Evolutionary conservation across 2,797 vertebrate genomes (phyloP), one percentile per base, ranked within the genome.

Genomic region (Sebastes aleutianus): DNA sequence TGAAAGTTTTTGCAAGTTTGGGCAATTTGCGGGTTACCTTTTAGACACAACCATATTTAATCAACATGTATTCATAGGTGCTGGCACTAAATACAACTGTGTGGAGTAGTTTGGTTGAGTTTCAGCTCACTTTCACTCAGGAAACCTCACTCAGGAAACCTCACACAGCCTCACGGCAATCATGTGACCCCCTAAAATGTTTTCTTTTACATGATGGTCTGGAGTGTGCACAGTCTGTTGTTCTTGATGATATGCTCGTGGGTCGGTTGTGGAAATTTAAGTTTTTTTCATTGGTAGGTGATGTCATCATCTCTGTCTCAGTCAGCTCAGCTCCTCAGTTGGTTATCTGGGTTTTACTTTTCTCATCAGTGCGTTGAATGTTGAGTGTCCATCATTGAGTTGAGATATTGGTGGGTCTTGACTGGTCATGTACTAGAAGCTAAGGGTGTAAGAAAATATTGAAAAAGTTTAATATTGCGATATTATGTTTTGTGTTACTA

Each of bases 381-480:
- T 43, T 39, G 39, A 39, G 39, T 39, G 39, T 39, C 39, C 39
- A 39, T 6, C 43, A 12, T 56, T 56, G 54, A 56, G 54, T 24
- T 24, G n/a, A 12, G 54, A 56, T 47, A 47, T 47, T 56, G n/a
- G 54, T 56, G 5, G 54, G 54, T 56, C 4, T 56, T 56, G 54
- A 56, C 22, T 22, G 22, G 22, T 56, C 22, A 56, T 12, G 11
- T 26, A 47, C 43, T 47, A 18, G 14, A 47, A 3, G 16, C 16
- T 47, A 47, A 47, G 3, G 43, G 43, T 47, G 3, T 47, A 47
- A 18, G 36, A 39, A 39, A 39, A 39, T 39, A 39, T 39, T 39
- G 0, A 14, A 39, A 39, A 39, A 39, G 6, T 14, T 0, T 14
- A 18, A 47, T 47, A 47, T 18, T 47, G 14, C 14, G 14, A 47